These are phyloP conservation scores for Archips crataeganus DNA, from an alignment of 2,888 invertebrate species.

Conservation along the genomic window DNA sequence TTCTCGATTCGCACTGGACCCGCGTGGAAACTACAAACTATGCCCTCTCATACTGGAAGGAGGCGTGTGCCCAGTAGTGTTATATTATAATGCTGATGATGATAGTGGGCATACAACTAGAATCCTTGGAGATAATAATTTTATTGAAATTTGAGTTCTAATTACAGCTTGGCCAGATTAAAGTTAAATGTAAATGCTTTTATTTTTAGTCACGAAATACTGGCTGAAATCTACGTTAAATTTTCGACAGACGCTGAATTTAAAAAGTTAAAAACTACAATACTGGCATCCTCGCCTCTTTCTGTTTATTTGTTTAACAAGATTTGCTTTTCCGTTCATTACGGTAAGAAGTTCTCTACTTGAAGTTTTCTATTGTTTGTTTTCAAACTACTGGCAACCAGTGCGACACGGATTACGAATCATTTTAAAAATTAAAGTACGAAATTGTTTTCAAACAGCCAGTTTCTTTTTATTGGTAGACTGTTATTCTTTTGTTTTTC, in stretches of 20 bases:
- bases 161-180: neutral
- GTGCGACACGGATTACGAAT: neutral
- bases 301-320: constrained; percentile 41
- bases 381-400: constrained; percentile 14
- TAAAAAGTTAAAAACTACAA: constrained; percentile 40
- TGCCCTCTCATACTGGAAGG: too few species aligned
- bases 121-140: neutral
- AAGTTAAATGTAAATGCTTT: constrained; percentile 12
- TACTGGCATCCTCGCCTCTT: constrained; percentile 31
- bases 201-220: constrained; percentile 20
- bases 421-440: constrained; percentile 21
- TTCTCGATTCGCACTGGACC: too few species aligned
- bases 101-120: too few species aligned
- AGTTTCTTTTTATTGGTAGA: constrained; percentile 11
- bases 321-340: constrained; percentile 41
- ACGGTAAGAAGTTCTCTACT: constrained; percentile 32
- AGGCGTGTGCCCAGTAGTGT: too few species aligned
- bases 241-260: constrained; percentile 23
- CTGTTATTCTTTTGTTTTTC: neutral
- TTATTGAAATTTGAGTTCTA: neutral
- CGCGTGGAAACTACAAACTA: too few species aligned
- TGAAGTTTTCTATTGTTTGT: constrained; percentile 39
- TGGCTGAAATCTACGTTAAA: constrained; percentile 9
- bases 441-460: constrained; percentile 10
- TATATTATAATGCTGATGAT: too few species aligned